Conservation (phyloP, 1,140 invertebrate species). For the Triops longicaudatus region DNA sequence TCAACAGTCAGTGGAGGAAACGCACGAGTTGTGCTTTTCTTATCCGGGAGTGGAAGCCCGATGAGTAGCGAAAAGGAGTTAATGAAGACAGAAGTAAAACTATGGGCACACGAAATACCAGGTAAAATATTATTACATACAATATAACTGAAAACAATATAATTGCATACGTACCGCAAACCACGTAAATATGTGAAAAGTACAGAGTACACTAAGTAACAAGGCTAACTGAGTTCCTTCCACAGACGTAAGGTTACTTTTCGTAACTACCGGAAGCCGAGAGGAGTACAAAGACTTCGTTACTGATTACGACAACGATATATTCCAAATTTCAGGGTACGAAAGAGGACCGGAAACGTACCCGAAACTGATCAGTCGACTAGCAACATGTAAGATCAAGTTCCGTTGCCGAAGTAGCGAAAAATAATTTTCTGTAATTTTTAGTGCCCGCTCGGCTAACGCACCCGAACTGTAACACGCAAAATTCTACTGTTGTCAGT, state of each 20-base stretch:
- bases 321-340: background rate
- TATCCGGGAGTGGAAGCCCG: background rate
- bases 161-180: no score
- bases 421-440: background rate
- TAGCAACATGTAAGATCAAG: background rate
- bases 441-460: constrained; percentile 15
- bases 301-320: constrained; percentile 16
- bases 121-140: background rate
- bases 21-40: background rate
- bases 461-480: constrained; percentile 17
- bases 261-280: constrained; percentile 36
- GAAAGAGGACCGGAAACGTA: background rate
- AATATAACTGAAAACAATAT: background rate
- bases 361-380: background rate
- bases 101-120: background rate
- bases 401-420: background rate
- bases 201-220: no score
- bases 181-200: no score
- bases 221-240: background rate
- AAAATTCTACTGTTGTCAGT: background rate
- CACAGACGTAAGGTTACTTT: constrained; percentile 34
- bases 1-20: background rate
- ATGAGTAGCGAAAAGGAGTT: background rate
- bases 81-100: background rate
- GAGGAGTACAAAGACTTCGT: constrained; percentile 24